Base-by-base conservation (phyloP, 2,113 vertebrate genomes). In the Trematocara nigrifrons region DNA sequence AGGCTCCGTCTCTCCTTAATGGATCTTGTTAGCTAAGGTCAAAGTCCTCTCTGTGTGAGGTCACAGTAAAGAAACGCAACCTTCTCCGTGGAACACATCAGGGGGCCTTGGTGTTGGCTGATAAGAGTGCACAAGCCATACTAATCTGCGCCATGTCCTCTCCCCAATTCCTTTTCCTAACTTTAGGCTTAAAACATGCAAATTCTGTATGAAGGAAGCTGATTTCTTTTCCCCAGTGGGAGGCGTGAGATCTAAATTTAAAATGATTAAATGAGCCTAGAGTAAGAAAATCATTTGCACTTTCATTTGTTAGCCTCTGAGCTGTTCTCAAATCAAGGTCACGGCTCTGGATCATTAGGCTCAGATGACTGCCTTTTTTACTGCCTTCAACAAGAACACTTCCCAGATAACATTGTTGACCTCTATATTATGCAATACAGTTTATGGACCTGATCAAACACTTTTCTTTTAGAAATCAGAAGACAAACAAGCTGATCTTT, bases 171-270 rank as follows among this genome's bases (percentile, higher is more conserved):
- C 33, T 84, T 22, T 83, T 35, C 54, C n/a, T 81, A 40, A 86
- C 90, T 89, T 51, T 78, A 51, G 93, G 90, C 83, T 80, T 88
- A 76, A 92, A 91, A 89, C 91, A 90, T 93, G 88, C 85, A 93
- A 89, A 94, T 94, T 94, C 85, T 82, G 56, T 85, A 83, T 89
- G 82, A 89, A 89, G 79, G 79, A 86, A 90, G 64, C 85, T 76
- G 92, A 89, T 94, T 90, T 93, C 80, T 92, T 93, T 91, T 45
- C 87, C 94, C 90, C 91, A 54, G 85, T 93, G 91, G 93, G 90
- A 94, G 93, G 89, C 56, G 61, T 88, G 85, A 94, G 92, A 94
- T 95, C 93, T 93, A 95, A 95, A 95, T 94, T 91, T 92, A 87
- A 94, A 94, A 91, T 93, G 88, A 95, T 95, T 89, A 93, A 92